phyloP scores from a whole-genome alignment of 2,113 vertebrate species.

The Hippocampus comes region DNA sequence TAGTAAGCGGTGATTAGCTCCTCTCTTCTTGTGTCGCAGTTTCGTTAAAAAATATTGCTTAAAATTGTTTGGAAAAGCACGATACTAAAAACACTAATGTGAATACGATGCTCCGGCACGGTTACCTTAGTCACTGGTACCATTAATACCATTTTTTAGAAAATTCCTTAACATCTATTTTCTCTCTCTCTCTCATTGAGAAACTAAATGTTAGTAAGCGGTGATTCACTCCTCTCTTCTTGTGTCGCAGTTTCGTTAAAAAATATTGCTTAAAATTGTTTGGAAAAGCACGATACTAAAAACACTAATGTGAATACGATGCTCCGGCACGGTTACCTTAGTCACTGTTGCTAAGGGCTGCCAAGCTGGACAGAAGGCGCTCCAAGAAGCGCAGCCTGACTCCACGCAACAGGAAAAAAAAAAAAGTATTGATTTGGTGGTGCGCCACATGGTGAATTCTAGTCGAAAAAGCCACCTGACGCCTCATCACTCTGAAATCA shows the following conservation, averaged over 20 bases:
- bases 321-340: constrained; percentile 1
- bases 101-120: neutral
- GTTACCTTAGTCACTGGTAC: constrained; percentile 6
- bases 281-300: neutral
- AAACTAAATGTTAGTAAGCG: no score
- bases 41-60: neutral
- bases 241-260: neutral
- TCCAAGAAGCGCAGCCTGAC: constrained; percentile 1
- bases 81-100: neutral
- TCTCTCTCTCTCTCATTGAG: no score
- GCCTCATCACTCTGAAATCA: neutral
- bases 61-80: neutral
- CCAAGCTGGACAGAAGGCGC: constrained; percentile 3
- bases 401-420: neutral
- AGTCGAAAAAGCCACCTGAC: neutral
- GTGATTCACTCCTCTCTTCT: no score
- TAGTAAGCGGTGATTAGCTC: no score
- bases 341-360: constrained; percentile 3
- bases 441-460: neutral
- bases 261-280: neutral
- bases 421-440: neutral
- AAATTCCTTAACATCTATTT: no score
- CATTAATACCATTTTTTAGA: no score
- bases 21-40: neutral
- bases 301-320: neutral